A percentile compares a stretch with the other conserved stretches of the same genome.
Evolutionary conservation across 2,797 vertebrate species (phyloP).

Genomic region (Dromococcyx pavoninus): DNA sequence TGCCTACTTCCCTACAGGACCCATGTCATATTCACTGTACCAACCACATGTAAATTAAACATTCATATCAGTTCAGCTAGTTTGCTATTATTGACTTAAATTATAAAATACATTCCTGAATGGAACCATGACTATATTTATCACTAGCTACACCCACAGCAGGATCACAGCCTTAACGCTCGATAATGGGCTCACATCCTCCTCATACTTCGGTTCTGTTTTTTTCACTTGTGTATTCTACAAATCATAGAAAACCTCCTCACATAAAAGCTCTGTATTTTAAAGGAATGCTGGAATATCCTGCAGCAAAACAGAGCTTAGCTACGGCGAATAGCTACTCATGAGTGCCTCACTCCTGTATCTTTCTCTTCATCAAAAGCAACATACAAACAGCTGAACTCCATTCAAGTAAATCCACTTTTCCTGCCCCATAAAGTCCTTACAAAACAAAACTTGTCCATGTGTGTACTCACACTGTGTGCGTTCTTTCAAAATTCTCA

Average conservation of each 20-base stretch:
- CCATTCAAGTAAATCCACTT: neutral
- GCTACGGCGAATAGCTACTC: neutral
- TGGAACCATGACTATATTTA: neutral
- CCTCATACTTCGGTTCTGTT: neutral
- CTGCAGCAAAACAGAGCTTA: neutral
- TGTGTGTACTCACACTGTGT: neutral
- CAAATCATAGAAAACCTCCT: neutral
- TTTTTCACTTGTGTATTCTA: neutral
- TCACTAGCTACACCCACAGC: neutral
- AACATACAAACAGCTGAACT: neutral
- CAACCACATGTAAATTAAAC: neutral
- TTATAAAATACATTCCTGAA: neutral
- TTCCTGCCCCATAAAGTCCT: neutral
- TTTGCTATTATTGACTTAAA: neutral
- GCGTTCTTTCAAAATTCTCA: neutral
- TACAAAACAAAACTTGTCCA: neutral
- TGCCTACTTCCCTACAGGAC: neutral
- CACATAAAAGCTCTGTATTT: neutral
- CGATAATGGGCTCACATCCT: neutral
- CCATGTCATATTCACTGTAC: neutral
- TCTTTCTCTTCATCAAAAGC: neutral
- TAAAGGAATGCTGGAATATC: neutral
- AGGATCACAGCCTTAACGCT: neutral
- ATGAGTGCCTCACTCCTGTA: neutral
- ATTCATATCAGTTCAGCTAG: neutral